A percentile compares a stretch with the other conserved stretches of the same genome.
Conservation (phyloP, 1,140 invertebrate species). For the Chrysomallon squamiferum region DNA sequence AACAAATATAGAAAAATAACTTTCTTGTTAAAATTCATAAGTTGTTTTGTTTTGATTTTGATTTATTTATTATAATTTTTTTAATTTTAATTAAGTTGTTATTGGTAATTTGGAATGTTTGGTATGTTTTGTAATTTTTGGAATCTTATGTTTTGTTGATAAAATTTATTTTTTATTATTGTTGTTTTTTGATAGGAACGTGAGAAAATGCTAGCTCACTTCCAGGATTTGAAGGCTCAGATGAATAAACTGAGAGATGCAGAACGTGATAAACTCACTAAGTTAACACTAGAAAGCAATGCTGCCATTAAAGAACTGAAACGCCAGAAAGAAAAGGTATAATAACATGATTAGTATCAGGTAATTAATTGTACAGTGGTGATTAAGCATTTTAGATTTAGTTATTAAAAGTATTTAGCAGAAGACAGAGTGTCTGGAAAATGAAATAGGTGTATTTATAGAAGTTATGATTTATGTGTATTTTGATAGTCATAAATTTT, state of each 20-base stretch:
- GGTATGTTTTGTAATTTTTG: constrained; percentile 9
- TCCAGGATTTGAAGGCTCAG: constrained; percentile 61
- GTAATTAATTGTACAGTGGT: too few relatives aligned
- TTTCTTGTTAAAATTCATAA: too few relatives aligned
- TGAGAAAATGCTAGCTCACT: constrained; percentile 58
- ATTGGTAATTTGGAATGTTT: neutral
- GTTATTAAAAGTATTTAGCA: too few relatives aligned
- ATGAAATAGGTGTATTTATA: too few relatives aligned
- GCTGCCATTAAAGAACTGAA: constrained; percentile 59
- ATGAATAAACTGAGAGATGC: constrained; percentile 61
- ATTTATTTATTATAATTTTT: neutral
- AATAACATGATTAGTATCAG: too few relatives aligned
- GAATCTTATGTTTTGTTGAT: neutral
- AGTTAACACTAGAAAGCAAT: constrained; percentile 60
- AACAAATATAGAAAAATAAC: too few relatives aligned
- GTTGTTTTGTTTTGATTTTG: too few relatives aligned
- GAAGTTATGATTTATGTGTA: too few relatives aligned
- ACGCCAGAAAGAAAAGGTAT: constrained; percentile 51
- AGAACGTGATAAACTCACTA: constrained; percentile 59
- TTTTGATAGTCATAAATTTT: too few relatives aligned
- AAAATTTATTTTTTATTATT: too few relatives aligned
- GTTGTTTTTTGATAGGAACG: constrained; percentile 45
- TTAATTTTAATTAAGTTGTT: neutral
- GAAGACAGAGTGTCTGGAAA: too few relatives aligned
- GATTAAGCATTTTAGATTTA: too few relatives aligned